A percentile compares a stretch with the other conserved stretches of the same genome.
Evolutionary conservation across 2,797 vertebrate genomes (phyloP).

Genomic region (Eulemur rubriventer): DNA sequence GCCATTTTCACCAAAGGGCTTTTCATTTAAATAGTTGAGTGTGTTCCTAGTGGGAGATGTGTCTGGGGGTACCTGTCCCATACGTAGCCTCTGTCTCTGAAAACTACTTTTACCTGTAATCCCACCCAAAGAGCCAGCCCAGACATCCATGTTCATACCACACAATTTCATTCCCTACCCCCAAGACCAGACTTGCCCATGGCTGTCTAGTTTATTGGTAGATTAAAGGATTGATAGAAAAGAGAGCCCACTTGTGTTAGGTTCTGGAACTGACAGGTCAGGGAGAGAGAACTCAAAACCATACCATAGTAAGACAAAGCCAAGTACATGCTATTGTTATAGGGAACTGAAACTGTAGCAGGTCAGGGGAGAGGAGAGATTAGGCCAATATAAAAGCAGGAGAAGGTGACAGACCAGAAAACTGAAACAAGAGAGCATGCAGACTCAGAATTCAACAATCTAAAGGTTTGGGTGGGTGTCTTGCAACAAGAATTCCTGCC

Average conservation of each 20-base stretch:
- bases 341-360: background rate
- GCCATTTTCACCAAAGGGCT: background rate
- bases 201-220: background rate
- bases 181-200: background rate
- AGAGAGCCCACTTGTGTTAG: background rate
- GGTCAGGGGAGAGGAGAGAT: no score
- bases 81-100: background rate
- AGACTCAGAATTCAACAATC: background rate
- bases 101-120: background rate
- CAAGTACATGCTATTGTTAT: background rate
- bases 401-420: background rate
- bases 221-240: background rate
- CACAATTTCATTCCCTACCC: background rate
- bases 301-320: background rate
- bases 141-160: background rate
- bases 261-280: background rate
- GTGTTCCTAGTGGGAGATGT: background rate
- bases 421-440: background rate
- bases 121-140: background rate
- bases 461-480: background rate
- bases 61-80: background rate
- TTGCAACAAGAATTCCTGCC: background rate
- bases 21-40: background rate
- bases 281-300: background rate
- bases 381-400: background rate